Percentiles rank a stretch among this genome's conserved stretches.
phyloP scores from a whole-genome alignment of 2,888 invertebrate genomes.

The Antheraea assamensis region DNA sequence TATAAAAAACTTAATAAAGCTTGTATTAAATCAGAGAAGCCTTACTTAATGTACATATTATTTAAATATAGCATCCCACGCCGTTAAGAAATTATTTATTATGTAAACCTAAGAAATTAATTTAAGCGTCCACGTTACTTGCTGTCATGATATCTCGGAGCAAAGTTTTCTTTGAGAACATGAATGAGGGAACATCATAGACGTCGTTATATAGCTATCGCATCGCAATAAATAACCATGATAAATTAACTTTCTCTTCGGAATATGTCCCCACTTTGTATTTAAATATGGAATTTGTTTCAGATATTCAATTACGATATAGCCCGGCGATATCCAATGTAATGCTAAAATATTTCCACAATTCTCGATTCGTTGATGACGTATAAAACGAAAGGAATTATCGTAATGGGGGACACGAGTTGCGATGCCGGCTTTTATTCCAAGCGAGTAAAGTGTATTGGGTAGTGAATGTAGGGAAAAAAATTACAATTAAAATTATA shows the following conservation, averaged over 20 bases:
- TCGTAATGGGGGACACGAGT: neutral
- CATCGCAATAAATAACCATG: neutral
- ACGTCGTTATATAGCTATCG: neutral
- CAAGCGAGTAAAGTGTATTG: neutral
- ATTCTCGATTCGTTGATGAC: neutral
- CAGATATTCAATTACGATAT: neutral
- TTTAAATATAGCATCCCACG: neutral
- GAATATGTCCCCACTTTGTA: neutral
- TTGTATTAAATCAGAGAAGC: conserved; percentile 4
- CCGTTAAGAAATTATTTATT: conserved; percentile 6
- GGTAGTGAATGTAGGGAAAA: too few relatives aligned
- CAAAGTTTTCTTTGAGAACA: conserved; percentile 4
- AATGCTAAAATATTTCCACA: neutral
- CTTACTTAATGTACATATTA: neutral
- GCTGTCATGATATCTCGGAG: neutral
- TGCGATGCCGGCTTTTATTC: too few relatives aligned
- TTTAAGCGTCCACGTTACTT: neutral
- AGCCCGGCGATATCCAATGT: neutral
- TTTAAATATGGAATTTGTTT: neutral
- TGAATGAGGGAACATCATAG: conserved; percentile 1
- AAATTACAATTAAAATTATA: too few relatives aligned
- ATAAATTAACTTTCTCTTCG: neutral
- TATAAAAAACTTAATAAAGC: neutral
- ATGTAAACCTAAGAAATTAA: conserved; percentile 3
- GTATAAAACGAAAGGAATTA: neutral